Evolutionary conservation across 2,888 invertebrate genomes (phyloP).

Genomic region (Meghimatium bilineatum): DNA sequence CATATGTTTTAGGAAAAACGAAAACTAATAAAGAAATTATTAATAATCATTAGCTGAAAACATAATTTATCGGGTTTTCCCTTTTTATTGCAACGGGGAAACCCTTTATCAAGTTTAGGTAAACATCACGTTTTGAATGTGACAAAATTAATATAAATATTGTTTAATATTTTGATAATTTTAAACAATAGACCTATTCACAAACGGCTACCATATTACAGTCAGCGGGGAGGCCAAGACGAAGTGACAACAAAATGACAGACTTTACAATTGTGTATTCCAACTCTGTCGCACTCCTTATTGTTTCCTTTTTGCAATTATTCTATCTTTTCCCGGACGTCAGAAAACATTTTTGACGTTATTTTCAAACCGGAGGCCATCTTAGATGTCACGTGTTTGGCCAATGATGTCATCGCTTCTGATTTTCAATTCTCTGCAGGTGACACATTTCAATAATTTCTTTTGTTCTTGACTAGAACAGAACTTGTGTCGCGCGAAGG

Average conservation of each 20-base stretch:
- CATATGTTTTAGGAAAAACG: no score
- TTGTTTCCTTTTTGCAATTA: neutral
- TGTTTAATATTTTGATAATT: neutral
- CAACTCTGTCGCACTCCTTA: neutral
- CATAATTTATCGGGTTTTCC: no score
- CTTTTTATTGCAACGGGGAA: neutral
- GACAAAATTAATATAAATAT: neutral
- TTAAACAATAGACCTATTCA: neutral
- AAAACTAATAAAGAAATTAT: no score
- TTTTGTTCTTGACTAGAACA: neutral
- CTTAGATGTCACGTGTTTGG: neutral
- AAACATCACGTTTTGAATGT: neutral
- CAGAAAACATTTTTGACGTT: neutral
- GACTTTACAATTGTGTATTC: neutral
- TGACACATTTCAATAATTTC: slow-evolving; percentile 11
- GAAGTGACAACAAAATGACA: neutral
- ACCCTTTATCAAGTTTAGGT: neutral
- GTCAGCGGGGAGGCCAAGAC: neutral
- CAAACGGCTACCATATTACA: neutral
- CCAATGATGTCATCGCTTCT: slow-evolving; percentile 1
- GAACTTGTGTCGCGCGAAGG: neutral
- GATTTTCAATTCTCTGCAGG: slow-evolving; percentile 12
- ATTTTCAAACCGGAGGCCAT: neutral
- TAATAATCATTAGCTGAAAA: no score
- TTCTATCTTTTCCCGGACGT: slow-evolving; percentile 6